Conservation (phyloP, 2,797 vertebrate genomes). For the Epinephelus awoara region DNA sequence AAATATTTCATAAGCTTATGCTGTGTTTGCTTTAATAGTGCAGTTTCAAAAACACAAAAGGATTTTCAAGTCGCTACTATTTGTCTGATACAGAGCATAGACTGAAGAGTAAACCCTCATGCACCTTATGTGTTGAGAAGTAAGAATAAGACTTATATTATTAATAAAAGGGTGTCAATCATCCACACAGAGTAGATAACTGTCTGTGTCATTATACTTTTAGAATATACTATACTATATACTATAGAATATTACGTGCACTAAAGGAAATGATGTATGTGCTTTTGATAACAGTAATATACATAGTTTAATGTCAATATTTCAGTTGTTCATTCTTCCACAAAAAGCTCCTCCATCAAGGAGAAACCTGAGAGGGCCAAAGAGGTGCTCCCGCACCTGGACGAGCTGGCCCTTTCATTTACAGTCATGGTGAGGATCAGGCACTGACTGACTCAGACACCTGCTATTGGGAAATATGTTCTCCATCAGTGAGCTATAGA, state of each 20-base stretch:
- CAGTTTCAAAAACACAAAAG: conserved; percentile 19
- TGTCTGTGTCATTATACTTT: conserved; percentile 6
- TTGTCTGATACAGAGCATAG: not conserved
- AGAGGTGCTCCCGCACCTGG: conserved; percentile 84
- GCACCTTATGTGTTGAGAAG: not conserved
- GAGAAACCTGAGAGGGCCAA: conserved; percentile 81
- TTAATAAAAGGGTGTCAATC: conserved; percentile 15
- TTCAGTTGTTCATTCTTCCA: conserved; percentile 74
- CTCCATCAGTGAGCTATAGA: conserved; percentile 87
- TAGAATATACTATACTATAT: not conserved
- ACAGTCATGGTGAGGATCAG: conserved; percentile 85
- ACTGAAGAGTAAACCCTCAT: not conserved
- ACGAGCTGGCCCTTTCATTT: conserved; percentile 84
- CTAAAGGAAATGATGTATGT: conserved; percentile 25
- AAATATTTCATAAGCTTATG: conserved; percentile 54
- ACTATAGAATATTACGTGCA: conserved; percentile 8
- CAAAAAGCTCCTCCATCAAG: conserved; percentile 72
- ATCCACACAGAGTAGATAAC: conserved; percentile 7
- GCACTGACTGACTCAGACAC: conserved; percentile 88
- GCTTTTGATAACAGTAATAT: conserved; percentile 33
- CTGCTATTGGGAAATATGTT: conserved; percentile 89
- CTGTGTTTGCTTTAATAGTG: conserved; percentile 44
- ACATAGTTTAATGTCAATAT: conserved; percentile 63
- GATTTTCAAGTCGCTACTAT: conserved; percentile 7
- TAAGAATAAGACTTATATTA: conserved; percentile 12